phyloP scores from a whole-genome alignment of 30 jellyfish, hydroid and myxozoan genomes.

The Turritopsis dohrnii region DNA sequence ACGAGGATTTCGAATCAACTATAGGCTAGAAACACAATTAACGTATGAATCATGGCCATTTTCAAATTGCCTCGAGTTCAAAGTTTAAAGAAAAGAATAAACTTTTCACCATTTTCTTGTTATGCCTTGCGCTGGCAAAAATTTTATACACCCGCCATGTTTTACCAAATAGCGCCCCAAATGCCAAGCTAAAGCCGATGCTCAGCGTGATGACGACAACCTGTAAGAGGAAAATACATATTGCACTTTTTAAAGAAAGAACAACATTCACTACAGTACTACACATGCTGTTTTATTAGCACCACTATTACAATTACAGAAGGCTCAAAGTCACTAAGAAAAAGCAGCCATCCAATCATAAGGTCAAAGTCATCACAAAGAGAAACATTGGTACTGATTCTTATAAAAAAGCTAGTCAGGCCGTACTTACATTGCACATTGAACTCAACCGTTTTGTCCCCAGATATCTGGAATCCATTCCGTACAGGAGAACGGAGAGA shows the following conservation, averaged over 20 bases:
- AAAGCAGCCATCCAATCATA: too few species aligned
- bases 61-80: too few species aligned
- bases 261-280: not conserved
- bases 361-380: too few species aligned
- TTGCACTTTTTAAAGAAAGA: not conserved
- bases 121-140: not conserved
- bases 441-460: constrained; percentile 12
- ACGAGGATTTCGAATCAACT: too few species aligned
- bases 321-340: too few species aligned
- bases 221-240: not conserved
- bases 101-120: not conserved
- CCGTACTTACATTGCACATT: constrained; percentile 4
- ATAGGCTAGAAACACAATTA: too few species aligned
- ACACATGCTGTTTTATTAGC: too few species aligned
- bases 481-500: constrained; percentile 50
- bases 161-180: constrained; percentile 73
- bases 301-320: too few species aligned
- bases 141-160: constrained; percentile 73
- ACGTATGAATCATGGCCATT: too few species aligned
- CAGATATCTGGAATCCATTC: constrained; percentile 61
- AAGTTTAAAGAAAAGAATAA: not conserved
- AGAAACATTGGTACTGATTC: too few species aligned
- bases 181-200: constrained; percentile 64
- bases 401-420: not conserved
- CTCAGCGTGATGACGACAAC: constrained; percentile 1